A percentile compares a stretch with the other conserved stretches of the same genome.
phyloP scores from a whole-genome alignment of 2,797 vertebrate genomes.

The Lophius americanus region DNA sequence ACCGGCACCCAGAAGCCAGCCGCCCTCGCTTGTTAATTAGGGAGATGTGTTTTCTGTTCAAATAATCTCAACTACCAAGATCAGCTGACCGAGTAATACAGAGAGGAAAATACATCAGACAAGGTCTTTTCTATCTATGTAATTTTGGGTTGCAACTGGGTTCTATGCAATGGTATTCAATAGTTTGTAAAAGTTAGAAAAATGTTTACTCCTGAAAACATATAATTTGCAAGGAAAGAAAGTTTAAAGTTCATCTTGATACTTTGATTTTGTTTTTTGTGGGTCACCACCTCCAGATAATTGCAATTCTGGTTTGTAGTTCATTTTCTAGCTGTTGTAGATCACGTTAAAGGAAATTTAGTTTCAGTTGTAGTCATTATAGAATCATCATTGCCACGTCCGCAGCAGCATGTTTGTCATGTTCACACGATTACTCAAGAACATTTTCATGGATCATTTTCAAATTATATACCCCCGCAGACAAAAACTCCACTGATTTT shows the following conservation, averaged over 20 bases:
- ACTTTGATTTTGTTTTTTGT: not conserved
- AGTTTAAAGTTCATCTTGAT: not conserved
- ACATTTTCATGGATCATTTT: no score
- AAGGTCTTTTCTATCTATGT: constrained; percentile 10
- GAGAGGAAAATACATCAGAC: constrained; percentile 28
- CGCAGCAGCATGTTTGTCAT: no score
- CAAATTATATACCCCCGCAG: no score
- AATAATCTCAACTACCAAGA: constrained; percentile 50
- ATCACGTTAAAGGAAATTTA: no score
- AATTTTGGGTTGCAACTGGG: constrained; percentile 24
- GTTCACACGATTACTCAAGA: no score
- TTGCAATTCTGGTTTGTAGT: not conserved
- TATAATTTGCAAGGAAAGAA: not conserved
- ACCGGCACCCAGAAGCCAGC: constrained; percentile 29
- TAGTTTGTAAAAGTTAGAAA: constrained; percentile 23
- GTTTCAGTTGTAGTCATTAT: no score
- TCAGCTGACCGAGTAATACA: constrained; percentile 46
- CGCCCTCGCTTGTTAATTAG: constrained; percentile 64
- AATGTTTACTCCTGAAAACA: constrained; percentile 2
- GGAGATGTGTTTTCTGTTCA: constrained; percentile 61
- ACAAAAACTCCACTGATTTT: no score
- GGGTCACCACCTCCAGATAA: no score
- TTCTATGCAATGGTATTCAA: constrained; percentile 10
- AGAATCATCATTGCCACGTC: no score
- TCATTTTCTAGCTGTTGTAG: not conserved